A percentile compares a stretch with the other conserved stretches of the same genome.
Conservation (phyloP, 2,797 vertebrate genomes). For the Scarus forsteni region DNA sequence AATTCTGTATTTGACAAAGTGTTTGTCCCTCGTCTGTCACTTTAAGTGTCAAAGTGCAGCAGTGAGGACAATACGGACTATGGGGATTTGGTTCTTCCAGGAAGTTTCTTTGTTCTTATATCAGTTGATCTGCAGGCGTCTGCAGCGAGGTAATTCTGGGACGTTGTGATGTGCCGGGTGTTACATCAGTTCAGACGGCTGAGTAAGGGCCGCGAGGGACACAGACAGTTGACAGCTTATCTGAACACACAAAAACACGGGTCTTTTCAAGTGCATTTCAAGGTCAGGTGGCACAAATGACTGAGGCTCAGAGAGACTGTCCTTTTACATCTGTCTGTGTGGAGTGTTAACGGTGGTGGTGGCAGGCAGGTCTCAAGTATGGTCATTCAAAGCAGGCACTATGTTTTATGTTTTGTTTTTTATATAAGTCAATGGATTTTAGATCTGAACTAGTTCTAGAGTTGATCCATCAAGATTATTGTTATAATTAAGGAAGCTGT, state of each 20-base stretch:
- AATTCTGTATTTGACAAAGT: neutral
- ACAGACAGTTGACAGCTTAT: conserved; percentile 27
- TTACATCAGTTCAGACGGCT: conserved; percentile 46
- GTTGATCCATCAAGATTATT: no score
- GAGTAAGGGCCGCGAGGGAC: conserved; percentile 52
- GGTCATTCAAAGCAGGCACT: conserved; percentile 21
- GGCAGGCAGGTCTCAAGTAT: neutral
- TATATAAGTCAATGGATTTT: no score
- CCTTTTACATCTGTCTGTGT: conserved; percentile 36
- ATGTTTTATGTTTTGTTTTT: neutral
- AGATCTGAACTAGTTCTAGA: no score
- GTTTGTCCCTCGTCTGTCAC: neutral
- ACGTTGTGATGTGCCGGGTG: conserved; percentile 35
- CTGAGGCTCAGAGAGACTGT: conserved; percentile 49
- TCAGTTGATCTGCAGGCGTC: conserved; percentile 33
- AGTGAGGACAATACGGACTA: neutral
- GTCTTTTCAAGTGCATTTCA: conserved; percentile 44
- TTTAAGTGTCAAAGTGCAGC: neutral
- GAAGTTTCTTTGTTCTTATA: conserved; percentile 41
- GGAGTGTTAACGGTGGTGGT: neutral
- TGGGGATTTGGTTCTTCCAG: conserved; percentile 25
- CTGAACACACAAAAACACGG: conserved; percentile 42
- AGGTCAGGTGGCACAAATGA: conserved; percentile 55
- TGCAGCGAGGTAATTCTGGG: conserved; percentile 27
- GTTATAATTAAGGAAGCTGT: no score